Percentiles rank a stretch among this genome's conserved stretches.
phyloP scores from a whole-genome alignment of 2,797 vertebrate species.

The Pangasius larnaudii region DNA sequence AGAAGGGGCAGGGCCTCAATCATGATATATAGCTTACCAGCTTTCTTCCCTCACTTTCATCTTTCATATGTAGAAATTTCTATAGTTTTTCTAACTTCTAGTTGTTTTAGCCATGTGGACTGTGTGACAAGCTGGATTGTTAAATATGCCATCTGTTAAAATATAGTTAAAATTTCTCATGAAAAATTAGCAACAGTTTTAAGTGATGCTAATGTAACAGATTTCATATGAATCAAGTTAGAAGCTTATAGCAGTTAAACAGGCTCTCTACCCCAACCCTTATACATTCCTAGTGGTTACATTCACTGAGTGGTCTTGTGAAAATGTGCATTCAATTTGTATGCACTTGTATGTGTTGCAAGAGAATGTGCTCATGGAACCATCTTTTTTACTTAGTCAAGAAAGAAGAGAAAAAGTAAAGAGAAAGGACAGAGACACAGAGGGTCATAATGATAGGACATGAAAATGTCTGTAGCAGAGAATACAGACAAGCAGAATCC shows the following conservation, averaged over 20 bases:
- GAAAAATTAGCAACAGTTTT: background rate
- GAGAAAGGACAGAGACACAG: slow-evolving; percentile 14
- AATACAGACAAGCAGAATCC: slow-evolving; percentile 33
- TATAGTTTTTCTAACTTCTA: background rate
- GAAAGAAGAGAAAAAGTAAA: slow-evolving; percentile 15
- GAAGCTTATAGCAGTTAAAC: background rate
- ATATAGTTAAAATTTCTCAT: background rate
- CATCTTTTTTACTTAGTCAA: slow-evolving; percentile 2
- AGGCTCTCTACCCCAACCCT: background rate
- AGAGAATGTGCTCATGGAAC: slow-evolving; percentile 17
- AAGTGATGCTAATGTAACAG: background rate
- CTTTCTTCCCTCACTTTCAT: background rate
- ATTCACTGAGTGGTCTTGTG: background rate
- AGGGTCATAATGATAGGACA: background rate
- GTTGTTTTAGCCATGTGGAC: background rate
- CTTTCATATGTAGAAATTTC: background rate
- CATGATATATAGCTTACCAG: slow-evolving; percentile 28
- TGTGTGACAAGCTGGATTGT: background rate
- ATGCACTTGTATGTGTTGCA: background rate
- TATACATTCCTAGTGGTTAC: background rate
- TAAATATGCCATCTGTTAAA: background rate
- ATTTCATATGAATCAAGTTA: background rate
- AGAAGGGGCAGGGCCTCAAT: slow-evolving; percentile 19
- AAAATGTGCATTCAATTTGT: background rate
- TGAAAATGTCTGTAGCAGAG: slow-evolving; percentile 14